Percentiles rank a stretch among this genome's conserved stretches.
Evolutionary conservation across 2,797 vertebrate species (phyloP).

Genomic region (Melanotaenia nigrans): DNA sequence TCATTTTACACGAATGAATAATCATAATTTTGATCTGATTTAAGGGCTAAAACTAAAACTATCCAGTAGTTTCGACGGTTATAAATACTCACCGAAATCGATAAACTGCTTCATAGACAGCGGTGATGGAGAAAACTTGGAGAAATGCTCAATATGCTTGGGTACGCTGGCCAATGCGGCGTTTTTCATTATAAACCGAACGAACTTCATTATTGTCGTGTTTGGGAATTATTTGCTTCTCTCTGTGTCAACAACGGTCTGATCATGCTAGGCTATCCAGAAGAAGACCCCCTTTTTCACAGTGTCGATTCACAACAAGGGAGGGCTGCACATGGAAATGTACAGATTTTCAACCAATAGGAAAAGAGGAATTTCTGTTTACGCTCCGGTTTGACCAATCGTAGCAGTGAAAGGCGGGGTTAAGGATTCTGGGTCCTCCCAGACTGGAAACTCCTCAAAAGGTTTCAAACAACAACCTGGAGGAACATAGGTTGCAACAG

Average conservation of each 20-base stretch:
- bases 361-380: background rate
- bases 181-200: conserved; percentile 89
- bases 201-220: conserved; percentile 85
- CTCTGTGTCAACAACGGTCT: background rate
- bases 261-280: too few species aligned
- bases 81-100: conserved; percentile 88
- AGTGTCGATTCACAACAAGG: background rate
- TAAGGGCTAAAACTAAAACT: background rate
- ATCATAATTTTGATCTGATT: background rate
- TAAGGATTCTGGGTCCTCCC: background rate
- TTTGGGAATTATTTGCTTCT: background rate
- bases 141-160: conserved; percentile 94
- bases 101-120: conserved; percentile 96
- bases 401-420: conserved; percentile 2
- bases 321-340: fast-evolving
- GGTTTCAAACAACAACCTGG: background rate
- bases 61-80: background rate
- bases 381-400: conserved; percentile 35
- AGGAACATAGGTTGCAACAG: background rate
- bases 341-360: conserved; percentile 45
- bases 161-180: conserved; percentile 88
- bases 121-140: conserved; percentile 96
- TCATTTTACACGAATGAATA: background rate
- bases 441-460: background rate
- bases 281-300: background rate